Base-by-base conservation (phyloP, 2,797 vertebrate species). In the Chiloscyllium punctatum region DNA sequence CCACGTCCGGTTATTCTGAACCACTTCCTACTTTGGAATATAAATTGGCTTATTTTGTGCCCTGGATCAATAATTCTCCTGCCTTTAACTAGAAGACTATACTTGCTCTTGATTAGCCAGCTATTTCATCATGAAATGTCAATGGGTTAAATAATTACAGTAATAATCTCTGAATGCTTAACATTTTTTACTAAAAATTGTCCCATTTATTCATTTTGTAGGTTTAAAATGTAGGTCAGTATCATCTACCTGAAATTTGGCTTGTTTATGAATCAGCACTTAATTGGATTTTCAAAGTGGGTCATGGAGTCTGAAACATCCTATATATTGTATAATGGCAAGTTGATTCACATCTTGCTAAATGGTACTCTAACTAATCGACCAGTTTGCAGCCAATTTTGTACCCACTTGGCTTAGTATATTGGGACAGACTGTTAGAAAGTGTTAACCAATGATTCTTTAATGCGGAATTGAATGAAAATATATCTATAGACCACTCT, bases 381-480 rank as follows among this genome's bases (percentile, higher is more conserved):
- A 69, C n/a, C 18, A 69, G 42, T 69, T 57, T 77, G 4, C 94
- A 77, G 27, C 94, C 94, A 42, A n/a, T 92, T 95, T 74, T 77
- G 42, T 95, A 74, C 71, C 9, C 27, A 33, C 42, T 16, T 18
- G 27, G 23, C 42, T 95, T 72, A 48, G 30, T n/a, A 51, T 15
- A 0, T 72, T n/a, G 94, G 71, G 68, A 95, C 27, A 33, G 94
- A 92, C 8, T 68, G 66, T 92, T 69, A n/a, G 69, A 69, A 69
- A 68, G 90, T 42, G 90, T 69, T 92, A 92, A 92, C 90, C n/a
- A 42, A 92, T 42, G 21, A 69, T 92, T 69, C n/a, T 25, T n/a
- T n/a, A 95, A 95, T 57, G 71, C 4, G n/a, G 53, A 51, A 74
- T 77, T 95, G 94, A 77, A 74, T 95, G 74, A 51, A 95, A 95